These are phyloP conservation scores for Drepana falcataria DNA, from an alignment of 2,888 invertebrate genomes.

Conservation along the genomic window DNA sequence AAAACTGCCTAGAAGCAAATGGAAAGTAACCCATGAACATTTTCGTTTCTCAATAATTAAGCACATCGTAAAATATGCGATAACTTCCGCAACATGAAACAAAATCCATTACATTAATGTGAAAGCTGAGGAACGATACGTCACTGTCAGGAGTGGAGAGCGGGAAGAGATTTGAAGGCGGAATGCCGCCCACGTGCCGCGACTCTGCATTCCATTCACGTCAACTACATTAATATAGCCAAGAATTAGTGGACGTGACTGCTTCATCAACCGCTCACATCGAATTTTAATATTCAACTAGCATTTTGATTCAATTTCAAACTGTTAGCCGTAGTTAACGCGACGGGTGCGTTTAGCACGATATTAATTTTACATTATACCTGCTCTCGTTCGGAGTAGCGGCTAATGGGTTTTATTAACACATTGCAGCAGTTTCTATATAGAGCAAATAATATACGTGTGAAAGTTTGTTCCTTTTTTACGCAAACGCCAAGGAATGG, in stretches of 20 bases:
- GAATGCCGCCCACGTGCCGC: constrained; percentile 67
- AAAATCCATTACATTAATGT: constrained; percentile 74
- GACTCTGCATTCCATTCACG: constrained; percentile 55
- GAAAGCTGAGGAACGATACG: constrained; percentile 72
- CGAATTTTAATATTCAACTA: constrained; percentile 4
- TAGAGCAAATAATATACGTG: too few relatives aligned
- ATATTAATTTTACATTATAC: neutral
- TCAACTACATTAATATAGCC: constrained; percentile 64
- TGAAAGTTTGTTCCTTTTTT: too few relatives aligned
- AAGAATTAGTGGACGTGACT: constrained; percentile 59
- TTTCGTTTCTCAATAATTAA: constrained; percentile 38
- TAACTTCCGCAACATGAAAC: constrained; percentile 67
- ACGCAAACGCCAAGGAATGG: too few relatives aligned
- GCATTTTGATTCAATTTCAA: constrained; percentile 1
- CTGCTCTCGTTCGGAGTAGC: too few relatives aligned
- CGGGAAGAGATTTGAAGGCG: constrained; percentile 74
- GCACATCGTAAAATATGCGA: constrained; percentile 55
- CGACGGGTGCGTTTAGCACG: neutral
- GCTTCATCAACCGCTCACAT: constrained; percentile 29
- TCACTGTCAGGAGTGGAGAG: constrained; percentile 64
- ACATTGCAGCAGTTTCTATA: too few relatives aligned
- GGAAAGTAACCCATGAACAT: constrained; percentile 23
- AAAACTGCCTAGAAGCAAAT: constrained; percentile 4
- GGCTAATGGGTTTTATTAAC: too few relatives aligned
- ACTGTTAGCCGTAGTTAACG: neutral